These are phyloP conservation scores for Zosterops borbonicus DNA, from an alignment of 2,113 vertebrate genomes.

Conservation along the genomic window DNA sequence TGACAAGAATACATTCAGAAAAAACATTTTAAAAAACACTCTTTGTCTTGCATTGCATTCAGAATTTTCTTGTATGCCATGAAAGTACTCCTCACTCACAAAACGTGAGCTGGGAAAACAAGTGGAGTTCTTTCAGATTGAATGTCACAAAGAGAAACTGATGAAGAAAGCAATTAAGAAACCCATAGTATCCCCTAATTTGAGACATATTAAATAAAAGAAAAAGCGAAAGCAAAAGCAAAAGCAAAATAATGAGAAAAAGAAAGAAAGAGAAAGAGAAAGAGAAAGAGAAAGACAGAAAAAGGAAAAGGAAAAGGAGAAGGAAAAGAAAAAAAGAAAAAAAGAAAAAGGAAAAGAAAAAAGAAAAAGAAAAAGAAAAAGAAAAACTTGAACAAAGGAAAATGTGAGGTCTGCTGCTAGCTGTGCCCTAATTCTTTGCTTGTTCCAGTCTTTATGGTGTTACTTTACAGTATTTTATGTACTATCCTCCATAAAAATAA, in stretches of 20 bases:
- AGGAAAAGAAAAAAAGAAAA: no score
- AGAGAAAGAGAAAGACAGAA: no score
- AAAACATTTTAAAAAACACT: background rate
- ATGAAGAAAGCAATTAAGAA: conserved; percentile 8
- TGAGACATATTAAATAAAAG: background rate
- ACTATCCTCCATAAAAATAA: background rate
- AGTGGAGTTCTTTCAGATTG: background rate
- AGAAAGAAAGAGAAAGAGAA: no score
- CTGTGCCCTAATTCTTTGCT: background rate
- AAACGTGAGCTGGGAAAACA: background rate
- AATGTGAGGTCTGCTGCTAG: background rate
- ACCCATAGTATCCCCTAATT: background rate
- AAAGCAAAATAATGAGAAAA: no score
- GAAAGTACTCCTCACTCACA: background rate
- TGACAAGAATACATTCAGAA: background rate
- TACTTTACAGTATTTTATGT: background rate
- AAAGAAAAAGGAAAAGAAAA: no score
- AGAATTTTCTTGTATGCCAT: background rate
- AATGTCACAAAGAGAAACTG: background rate
- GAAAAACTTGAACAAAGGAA: background rate
- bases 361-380: fast-evolving
- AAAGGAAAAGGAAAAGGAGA: no score
- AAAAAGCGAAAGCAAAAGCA: no score
- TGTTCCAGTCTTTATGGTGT: background rate
- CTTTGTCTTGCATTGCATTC: background rate